Conservation (phyloP, 2,888 invertebrate species). For the Sarcophaga rosellei region DNA sequence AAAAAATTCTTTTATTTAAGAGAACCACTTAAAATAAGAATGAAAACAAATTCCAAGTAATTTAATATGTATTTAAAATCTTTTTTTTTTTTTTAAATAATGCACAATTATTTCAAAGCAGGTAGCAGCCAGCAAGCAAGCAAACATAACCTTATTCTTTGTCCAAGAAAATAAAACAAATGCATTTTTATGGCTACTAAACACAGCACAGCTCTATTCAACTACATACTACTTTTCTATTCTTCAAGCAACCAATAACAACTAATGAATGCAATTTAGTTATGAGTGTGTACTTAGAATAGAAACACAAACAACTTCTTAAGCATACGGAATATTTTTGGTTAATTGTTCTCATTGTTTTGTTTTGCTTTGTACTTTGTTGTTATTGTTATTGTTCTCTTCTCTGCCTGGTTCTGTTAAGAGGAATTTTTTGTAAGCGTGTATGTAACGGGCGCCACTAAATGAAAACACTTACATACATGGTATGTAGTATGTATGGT, state of each 20-base stretch:
- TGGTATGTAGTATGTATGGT: too few species aligned
- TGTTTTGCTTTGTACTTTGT: not conserved
- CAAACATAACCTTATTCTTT: not conserved
- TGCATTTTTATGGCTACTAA: constrained; percentile 31
- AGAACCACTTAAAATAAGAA: too few species aligned
- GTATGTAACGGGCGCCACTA: not conserved
- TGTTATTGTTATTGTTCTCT: constrained; percentile 14
- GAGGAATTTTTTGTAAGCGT: not conserved
- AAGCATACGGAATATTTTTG: constrained; percentile 11
- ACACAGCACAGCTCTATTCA: too few species aligned
- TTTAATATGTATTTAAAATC: too few species aligned
- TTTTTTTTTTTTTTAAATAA: too few species aligned
- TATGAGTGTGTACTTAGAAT: not conserved
- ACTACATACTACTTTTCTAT: too few species aligned
- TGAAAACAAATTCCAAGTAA: too few species aligned
- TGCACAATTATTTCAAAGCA: too few species aligned
- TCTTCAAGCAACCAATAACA: not conserved
- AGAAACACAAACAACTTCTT: not conserved
- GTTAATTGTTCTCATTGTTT: constrained; percentile 10
- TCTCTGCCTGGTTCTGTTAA: not conserved
- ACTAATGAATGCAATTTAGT: not conserved
- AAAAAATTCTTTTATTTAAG: too few species aligned
- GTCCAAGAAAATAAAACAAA: not conserved
- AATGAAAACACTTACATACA: not conserved
- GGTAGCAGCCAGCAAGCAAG: not conserved